A percentile compares a stretch with the other conserved stretches of the same genome.
These are phyloP conservation scores for Desoria tigrina DNA, from an alignment of 2,888 invertebrate genomes.

Conservation along the genomic window DNA sequence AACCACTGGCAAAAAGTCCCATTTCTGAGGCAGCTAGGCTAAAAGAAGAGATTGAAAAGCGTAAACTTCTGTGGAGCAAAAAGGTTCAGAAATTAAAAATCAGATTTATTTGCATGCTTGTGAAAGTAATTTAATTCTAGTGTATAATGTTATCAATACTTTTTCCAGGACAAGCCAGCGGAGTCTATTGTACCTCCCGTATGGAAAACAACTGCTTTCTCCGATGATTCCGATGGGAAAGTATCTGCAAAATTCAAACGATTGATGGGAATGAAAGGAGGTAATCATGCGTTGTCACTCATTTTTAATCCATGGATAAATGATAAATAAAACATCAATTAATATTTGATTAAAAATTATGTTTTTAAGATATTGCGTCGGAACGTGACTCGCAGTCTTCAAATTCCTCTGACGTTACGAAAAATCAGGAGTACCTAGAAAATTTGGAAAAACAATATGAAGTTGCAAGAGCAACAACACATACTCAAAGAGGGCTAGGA, in stretches of 20 bases:
- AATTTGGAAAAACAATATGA: slow-evolving; percentile 96
- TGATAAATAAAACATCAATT: slow-evolving; percentile 55
- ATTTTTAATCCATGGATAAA: too few species aligned
- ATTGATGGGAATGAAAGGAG: slow-evolving; percentile 88
- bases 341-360: slow-evolving; percentile 2
- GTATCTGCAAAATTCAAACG: slow-evolving; percentile 93
- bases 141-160: too few species aligned
- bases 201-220: slow-evolving; percentile 84
- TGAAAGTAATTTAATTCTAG: not conserved
- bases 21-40: slow-evolving; percentile 71
- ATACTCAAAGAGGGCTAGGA: slow-evolving; percentile 78
- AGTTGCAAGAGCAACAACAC: slow-evolving; percentile 90
- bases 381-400: too few species aligned
- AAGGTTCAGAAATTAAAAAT: slow-evolving; percentile 63
- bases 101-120: not conserved
- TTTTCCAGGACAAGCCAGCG: slow-evolving; percentile 57
- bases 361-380: too few species aligned
- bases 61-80: slow-evolving; percentile 87
- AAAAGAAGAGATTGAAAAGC: slow-evolving; percentile 84
- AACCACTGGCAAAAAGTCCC: too few species aligned
- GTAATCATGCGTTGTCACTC: too few species aligned
- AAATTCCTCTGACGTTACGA: slow-evolving; percentile 25
- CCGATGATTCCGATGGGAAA: slow-evolving; percentile 87
- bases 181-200: slow-evolving; percentile 54
- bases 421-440: slow-evolving; percentile 78